A percentile compares a stretch with the other conserved stretches of the same genome.
Conservation (phyloP, 2,113 vertebrate genomes). For the Strix uralensis region DNA sequence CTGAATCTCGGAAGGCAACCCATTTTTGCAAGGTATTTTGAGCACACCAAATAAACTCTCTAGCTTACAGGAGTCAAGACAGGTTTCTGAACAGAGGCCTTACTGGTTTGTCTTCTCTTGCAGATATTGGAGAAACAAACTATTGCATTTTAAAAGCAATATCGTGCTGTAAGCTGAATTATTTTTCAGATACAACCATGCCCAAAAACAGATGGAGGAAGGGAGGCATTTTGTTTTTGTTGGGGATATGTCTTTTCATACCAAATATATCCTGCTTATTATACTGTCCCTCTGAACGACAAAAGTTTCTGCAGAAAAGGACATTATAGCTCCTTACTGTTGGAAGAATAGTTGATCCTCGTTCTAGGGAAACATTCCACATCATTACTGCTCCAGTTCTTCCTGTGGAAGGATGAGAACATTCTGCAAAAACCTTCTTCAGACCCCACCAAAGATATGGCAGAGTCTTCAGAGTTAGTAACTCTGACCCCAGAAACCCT, state of each 20-base stretch:
- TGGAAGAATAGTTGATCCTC: not conserved
- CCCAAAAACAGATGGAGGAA: not conserved
- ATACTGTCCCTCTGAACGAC: not conserved
- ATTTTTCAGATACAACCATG: not conserved
- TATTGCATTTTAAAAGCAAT: not conserved
- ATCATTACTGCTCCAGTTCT: not conserved
- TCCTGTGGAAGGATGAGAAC: not conserved
- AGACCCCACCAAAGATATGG: not conserved
- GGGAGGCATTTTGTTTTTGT: not conserved
- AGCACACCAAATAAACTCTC: not conserved
- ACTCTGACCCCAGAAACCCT: not conserved
- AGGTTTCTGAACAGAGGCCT: not conserved
- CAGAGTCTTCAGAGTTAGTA: not conserved
- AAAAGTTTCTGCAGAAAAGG: not conserved
- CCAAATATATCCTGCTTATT: not conserved
- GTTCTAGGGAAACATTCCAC: not conserved
- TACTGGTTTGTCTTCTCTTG: not conserved
- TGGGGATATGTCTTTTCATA: accelerated
- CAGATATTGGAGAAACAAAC: not conserved
- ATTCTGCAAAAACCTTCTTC: not conserved
- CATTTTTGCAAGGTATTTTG: not conserved
- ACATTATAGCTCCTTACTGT: not conserved
- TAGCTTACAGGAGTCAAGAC: not conserved
- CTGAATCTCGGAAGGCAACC: not conserved
- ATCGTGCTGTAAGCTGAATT: not conserved